Evolutionary conservation across 2,113 vertebrate species (phyloP).

Genomic region (Tylochromis polylepis): DNA sequence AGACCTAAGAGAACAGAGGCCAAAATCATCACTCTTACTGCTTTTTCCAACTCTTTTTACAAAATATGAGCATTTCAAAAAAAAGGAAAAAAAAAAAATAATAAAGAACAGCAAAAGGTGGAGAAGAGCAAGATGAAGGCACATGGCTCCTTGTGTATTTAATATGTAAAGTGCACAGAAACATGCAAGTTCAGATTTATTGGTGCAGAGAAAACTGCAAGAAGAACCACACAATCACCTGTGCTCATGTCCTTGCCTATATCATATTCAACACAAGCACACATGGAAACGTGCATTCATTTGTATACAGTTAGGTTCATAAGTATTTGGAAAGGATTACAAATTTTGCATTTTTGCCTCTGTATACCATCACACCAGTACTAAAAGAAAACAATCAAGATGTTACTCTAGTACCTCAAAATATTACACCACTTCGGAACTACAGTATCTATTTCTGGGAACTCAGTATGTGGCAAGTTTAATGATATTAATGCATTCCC

Average conservation of each 20-base stretch:
- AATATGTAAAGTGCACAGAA: background rate
- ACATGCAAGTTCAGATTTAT: slow-evolving; percentile 21
- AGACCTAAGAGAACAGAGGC: slow-evolving; percentile 74
- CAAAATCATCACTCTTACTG: background rate
- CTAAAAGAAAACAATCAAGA: background rate
- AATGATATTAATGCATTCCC: background rate
- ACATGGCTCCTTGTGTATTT: background rate
- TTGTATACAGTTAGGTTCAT: background rate
- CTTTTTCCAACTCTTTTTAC: background rate
- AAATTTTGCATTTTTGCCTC: background rate
- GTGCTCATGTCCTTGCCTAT: background rate
- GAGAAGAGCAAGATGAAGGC: background rate
- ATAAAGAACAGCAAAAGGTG: background rate
- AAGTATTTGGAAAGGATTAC: background rate
- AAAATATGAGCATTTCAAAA: background rate
- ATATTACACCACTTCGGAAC: background rate
- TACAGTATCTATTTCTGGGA: background rate
- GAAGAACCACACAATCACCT: background rate
- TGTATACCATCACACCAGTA: background rate
- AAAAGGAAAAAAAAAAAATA: background rate
- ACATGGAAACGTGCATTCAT: background rate
- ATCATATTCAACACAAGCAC: slow-evolving; percentile 23
- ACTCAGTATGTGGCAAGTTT: background rate
- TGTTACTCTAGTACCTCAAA: background rate
- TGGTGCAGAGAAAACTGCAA: background rate